These are phyloP conservation scores for Lucilia sericata DNA, from an alignment of 1,140 invertebrate genomes.

Conservation along the genomic window DNA sequence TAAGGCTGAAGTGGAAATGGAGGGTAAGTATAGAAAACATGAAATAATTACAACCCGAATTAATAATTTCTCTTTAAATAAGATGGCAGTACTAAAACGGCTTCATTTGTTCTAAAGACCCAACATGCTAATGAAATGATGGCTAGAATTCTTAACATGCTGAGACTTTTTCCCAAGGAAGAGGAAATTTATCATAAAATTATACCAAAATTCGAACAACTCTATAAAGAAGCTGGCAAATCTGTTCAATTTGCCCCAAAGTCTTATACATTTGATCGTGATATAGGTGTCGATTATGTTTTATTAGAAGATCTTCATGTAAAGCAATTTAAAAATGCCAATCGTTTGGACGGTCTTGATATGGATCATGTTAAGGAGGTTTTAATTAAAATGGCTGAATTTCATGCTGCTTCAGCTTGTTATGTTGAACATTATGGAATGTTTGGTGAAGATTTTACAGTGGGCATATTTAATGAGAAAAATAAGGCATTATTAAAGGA, in stretches of 20 bases:
- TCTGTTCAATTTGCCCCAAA: constrained; percentile 58
- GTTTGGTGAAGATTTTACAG: constrained; percentile 59
- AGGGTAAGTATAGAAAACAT: constrained; percentile 49
- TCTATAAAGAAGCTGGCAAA: constrained; percentile 56
- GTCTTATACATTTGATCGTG: constrained; percentile 59
- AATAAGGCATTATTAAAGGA: constrained; percentile 60
- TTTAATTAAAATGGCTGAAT: constrained; percentile 70
- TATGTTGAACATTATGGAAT: constrained; percentile 61
- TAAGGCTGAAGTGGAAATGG: constrained; percentile 55
- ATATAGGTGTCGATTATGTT: constrained; percentile 64
- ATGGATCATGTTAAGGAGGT: constrained; percentile 69
- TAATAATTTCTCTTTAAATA: constrained; percentile 15
- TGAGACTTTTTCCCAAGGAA: constrained; percentile 61
- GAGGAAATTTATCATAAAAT: constrained; percentile 59
- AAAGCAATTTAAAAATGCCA: constrained; percentile 71
- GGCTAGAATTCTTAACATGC: constrained; percentile 53
- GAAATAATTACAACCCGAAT: too few species aligned
- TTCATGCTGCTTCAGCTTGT: constrained; percentile 70
- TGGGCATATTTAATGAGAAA: constrained; percentile 57
- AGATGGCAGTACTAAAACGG: constrained; percentile 54
- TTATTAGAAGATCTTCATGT: constrained; percentile 68
- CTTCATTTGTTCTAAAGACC: constrained; percentile 59
- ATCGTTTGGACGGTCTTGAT: constrained; percentile 70
- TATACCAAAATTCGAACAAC: constrained; percentile 61
- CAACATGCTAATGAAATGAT: constrained; percentile 56